Base-by-base conservation (phyloP, 2,797 vertebrate species). In the Margarornis squamiger region DNA sequence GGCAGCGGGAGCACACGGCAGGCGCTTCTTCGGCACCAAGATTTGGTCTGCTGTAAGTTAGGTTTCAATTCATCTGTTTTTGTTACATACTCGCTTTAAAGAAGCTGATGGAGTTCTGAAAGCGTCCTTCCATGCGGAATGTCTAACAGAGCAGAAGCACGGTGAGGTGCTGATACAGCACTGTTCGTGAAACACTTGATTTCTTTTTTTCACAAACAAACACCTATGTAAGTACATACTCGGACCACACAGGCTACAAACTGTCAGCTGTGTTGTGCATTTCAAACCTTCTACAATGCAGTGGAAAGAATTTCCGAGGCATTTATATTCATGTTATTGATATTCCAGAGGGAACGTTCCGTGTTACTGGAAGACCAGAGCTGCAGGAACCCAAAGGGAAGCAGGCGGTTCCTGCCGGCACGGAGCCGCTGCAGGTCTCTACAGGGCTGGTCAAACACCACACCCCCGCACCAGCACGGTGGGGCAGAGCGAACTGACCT, bases 31-130 rank as follows among this genome's bases (percentile, higher is more conserved):
- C n/a, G 0, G 4, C 34, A 55, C 13, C 3, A 1, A 5, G 5
- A 2, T 11, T 7, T 38, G 11, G 27, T 52, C 2, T 20, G 1
- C 1, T 29, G 3, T 0, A 26, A 39, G 6, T 6, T 5, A 15
- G 45, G 39, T 24, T 46, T 17, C 21, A 10, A 38, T 23, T 49
- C 0, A 15, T 17, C 23, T 26, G 0, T 2, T 45, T 29, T 3
- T 4, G 4, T 18, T 38, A 29, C 57, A 48, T 3, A 20, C 9
- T 26, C 14, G 10, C 41, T 32, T 36, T 12, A 18, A 26, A 65
- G 16, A 21, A 55, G 17, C 7, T 17, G 22, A 19, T 16, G 12
- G n/a, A 41, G 18, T 18, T 27, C n/a, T 32, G 30, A 41, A 70
- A 38, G n/a, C 4, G 9, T 12, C 1, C 2, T 41, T 43, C 65